Conservation (phyloP, 2,113 vertebrate genomes). For the Microtus pennsylvanicus region DNA sequence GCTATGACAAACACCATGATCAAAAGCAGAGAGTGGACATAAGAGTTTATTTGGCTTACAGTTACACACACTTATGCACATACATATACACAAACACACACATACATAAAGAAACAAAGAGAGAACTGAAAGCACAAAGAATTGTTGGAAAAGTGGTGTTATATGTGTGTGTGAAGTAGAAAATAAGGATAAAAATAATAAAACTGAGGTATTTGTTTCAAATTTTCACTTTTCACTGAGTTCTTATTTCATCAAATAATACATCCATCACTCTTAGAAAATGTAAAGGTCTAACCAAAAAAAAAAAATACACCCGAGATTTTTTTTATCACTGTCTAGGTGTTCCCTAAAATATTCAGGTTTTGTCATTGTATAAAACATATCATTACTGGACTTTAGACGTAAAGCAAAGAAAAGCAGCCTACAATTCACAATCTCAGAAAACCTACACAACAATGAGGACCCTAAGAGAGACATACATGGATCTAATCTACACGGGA, state of each 20-base stretch:
- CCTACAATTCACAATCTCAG: too few species aligned
- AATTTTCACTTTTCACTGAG: constrained; percentile 1
- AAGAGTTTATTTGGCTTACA: background rate
- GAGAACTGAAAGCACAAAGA: background rate
- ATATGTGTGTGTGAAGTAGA: background rate
- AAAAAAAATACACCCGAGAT: background rate
- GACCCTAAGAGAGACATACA: too few species aligned
- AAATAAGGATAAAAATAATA: background rate
- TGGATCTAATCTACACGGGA: too few species aligned
- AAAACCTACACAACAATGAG: too few species aligned
- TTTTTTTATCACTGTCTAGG: background rate
- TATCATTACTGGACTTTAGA: background rate
- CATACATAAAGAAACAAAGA: background rate
- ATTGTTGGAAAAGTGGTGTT: background rate
- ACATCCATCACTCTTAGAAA: background rate
- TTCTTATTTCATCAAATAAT: constrained; percentile 17
- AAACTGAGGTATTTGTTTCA: background rate
- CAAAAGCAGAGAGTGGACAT: background rate
- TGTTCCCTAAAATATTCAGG: background rate
- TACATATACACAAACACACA: background rate
- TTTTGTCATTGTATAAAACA: background rate
- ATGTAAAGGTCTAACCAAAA: background rate
- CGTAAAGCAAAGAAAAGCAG: too few species aligned
- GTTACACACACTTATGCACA: background rate
- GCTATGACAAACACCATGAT: background rate